phyloP scores from a whole-genome alignment of 2,888 invertebrate species.

The Ernsta delagoae region DNA sequence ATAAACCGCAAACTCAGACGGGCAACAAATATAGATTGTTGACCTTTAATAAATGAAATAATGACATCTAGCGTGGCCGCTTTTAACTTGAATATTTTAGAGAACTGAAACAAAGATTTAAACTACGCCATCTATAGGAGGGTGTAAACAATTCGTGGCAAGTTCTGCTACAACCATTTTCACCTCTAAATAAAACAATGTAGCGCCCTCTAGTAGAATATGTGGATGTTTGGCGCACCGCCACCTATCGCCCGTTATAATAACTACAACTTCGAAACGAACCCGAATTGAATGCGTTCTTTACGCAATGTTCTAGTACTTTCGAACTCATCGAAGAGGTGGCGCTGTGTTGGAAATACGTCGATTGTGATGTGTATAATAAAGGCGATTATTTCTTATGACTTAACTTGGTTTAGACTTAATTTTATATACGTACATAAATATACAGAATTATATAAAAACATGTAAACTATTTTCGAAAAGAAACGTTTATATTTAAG shows the following conservation, averaged over 20 bases:
- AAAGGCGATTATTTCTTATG: not conserved
- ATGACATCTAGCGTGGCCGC: too few species aligned
- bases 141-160: conserved; percentile 49
- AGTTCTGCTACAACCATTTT: not conserved
- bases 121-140: conserved; percentile 53
- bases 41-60: too few species aligned
- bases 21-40: too few species aligned
- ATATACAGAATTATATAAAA: too few species aligned
- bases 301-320: conserved; percentile 42
- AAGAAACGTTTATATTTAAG: conserved; percentile 41
- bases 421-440: too few species aligned
- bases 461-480: too few species aligned
- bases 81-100: too few species aligned
- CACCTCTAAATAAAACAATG: too few species aligned
- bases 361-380: conserved; percentile 58
- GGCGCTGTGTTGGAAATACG: conserved; percentile 57
- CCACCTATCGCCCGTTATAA: conserved; percentile 42
- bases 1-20: too few species aligned
- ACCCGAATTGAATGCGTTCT: conserved; percentile 39
- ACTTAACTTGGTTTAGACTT: too few species aligned
- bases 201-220: too few species aligned
- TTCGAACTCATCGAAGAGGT: conserved; percentile 56
- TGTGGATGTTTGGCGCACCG: conserved; percentile 27
- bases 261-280: conserved; percentile 23
- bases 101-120: too few species aligned